Base-by-base conservation (phyloP, 2,888 invertebrate genomes). In the Neocrepidodera transversa region DNA sequence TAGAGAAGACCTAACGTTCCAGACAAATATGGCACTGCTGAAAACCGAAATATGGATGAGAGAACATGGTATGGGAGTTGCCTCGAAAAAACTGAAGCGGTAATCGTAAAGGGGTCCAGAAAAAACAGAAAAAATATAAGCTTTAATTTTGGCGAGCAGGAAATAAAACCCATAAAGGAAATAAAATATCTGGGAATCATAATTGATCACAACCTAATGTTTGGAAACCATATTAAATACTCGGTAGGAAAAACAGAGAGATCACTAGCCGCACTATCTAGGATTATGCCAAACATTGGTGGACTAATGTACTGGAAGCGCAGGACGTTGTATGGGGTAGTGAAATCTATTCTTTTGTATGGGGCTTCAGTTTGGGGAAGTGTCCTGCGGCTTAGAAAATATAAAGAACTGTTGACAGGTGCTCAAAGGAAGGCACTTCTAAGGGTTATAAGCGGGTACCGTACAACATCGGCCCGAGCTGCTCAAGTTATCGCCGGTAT, bases 11-110 rank as follows among this genome's bases (percentile, higher is more conserved):
- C 42, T 48, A 11, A 35, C 10, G 16, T 2, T 3, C 2, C 18
- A 18, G 8, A 38, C 16, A 0, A 20, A 54, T 10, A 18, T 8
- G 10, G n/a, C 49, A 16, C 20, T 48, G 14, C n/a, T 5, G 20
- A 20, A 11, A n/a, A 23, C 45, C 16, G 35, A n/a, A 2, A 11
- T 1, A 7, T 64, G 62, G 62, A 36, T 64, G 51, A 14, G 0
- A 23, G 14, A 16, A 1, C 48, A 53, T 4, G n/a, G 14, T 0
- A 13, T 64, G 1, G 11, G 38, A 7, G 2, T 54, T 0, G 58
- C 55, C 0, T 18, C 35, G 13, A 52, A 18, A 62, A 62, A 32
- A 48, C 58, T 0, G 40, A 47, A 4, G 36, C 20, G 0, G 14
- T 62, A 2, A 5, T 26, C 7, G 1, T 45, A 3, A 20, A 38